Evolutionary conservation across 2,797 vertebrate species (phyloP).

Genomic region (Hypotaenidia philippensis): DNA sequence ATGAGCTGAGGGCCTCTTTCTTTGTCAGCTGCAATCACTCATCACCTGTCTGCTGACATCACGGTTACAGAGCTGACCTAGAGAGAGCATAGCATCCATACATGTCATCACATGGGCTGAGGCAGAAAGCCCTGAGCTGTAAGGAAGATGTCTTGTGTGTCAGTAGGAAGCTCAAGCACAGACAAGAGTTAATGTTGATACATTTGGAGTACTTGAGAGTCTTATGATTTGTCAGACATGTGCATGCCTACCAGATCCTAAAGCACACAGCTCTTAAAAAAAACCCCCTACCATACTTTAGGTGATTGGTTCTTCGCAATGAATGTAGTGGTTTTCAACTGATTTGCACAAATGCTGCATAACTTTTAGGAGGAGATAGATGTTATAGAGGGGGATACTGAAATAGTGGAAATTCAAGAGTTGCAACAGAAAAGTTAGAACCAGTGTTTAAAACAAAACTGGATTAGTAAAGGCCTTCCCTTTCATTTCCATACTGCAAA

Average conservation of each 20-base stretch:
- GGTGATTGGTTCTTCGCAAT: not conserved
- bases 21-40: not conserved
- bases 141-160: not conserved
- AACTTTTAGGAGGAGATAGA: not conserved
- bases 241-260: not conserved
- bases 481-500: not conserved
- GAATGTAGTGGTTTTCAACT: not conserved
- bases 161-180: not conserved
- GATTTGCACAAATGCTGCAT: not conserved
- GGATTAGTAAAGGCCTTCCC: not conserved
- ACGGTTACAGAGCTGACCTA: not conserved
- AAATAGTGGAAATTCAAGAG: not conserved
- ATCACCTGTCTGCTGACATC: not conserved
- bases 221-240: not conserved
- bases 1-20: not conserved
- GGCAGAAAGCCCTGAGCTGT: not conserved
- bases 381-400: not conserved
- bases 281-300: not conserved
- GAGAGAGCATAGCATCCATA: accelerated
- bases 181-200: not conserved
- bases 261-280: not conserved
- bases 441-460: not conserved
- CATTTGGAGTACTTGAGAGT: not conserved
- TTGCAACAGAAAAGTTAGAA: not conserved
- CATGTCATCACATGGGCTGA: accelerated